Conservation (phyloP, 1,140 invertebrate species). For the Aporrectodea caliginosa region DNA sequence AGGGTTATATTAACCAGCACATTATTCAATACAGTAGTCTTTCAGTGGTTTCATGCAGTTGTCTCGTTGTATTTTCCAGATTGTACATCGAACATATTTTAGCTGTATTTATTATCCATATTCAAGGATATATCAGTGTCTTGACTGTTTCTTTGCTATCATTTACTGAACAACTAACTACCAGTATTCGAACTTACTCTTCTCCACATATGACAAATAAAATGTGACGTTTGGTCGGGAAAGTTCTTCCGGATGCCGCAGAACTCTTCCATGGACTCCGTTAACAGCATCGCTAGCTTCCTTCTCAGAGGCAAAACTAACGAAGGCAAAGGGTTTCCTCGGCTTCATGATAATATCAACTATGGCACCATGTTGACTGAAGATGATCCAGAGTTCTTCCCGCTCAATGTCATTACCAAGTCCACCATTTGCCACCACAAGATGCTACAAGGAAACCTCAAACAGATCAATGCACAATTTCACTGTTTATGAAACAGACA, state of each 20-base stretch:
- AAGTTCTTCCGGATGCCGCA: slow-evolving; percentile 40
- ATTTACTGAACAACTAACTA: no score
- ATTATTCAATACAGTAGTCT: no score
- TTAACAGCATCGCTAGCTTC: slow-evolving; percentile 61
- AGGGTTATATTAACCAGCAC: no score
- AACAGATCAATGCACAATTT: no score
- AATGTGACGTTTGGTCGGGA: slow-evolving; percentile 50
- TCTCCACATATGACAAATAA: slow-evolving; percentile 64
- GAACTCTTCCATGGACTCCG: slow-evolving; percentile 55
- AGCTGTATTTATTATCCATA: no score
- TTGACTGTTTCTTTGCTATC: no score
- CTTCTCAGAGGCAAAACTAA: slow-evolving; percentile 60
- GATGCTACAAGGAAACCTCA: slow-evolving; percentile 57
- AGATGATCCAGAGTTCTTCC: slow-evolving; percentile 61
- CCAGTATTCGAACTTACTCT: slow-evolving; percentile 58
- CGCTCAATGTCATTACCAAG: slow-evolving; percentile 67
- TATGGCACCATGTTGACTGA: slow-evolving; percentile 57
- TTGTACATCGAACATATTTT: no score
- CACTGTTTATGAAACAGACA: no score
- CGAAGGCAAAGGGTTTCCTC: slow-evolving; percentile 72
- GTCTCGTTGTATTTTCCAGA: no score
- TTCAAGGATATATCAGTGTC: no score
- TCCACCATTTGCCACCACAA: slow-evolving; percentile 72
- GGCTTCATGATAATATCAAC: slow-evolving; percentile 65
- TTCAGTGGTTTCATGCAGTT: no score